These are phyloP conservation scores for Bovichtus diacanthus DNA, from an alignment of 2,797 vertebrate genomes.

Conservation along the genomic window DNA sequence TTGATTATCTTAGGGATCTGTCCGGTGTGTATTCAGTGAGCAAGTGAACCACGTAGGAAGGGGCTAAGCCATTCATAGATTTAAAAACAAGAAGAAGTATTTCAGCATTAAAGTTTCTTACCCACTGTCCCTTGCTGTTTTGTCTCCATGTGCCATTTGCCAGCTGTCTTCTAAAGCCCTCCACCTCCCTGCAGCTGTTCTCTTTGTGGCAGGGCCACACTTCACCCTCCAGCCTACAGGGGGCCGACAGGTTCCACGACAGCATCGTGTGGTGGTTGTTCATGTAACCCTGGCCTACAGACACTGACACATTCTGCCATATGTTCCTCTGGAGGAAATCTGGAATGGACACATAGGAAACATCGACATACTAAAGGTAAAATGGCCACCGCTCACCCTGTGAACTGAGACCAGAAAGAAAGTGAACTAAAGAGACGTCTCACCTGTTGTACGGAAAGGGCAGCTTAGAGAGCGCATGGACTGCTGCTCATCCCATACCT, in stretches of 20 bases:
- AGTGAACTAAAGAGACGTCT: neutral
- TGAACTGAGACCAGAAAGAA: neutral
- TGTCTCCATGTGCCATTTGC: constrained; percentile 64
- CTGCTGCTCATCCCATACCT: constrained; percentile 70
- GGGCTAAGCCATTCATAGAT: too few relatives aligned
- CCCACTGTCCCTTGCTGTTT: constrained; percentile 73
- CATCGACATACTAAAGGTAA: neutral
- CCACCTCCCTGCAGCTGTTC: constrained; percentile 61
- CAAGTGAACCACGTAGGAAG: too few relatives aligned
- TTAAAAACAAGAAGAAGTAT: too few relatives aligned
- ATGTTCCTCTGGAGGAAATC: constrained; percentile 60
- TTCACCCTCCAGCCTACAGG: constrained; percentile 84
- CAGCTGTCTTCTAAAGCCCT: constrained; percentile 53
- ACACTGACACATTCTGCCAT: constrained; percentile 73
- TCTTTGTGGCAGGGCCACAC: constrained; percentile 83
- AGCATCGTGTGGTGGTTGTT: constrained; percentile 48
- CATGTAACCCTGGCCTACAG: constrained; percentile 48
- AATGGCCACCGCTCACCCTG: neutral
- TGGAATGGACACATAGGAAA: constrained; percentile 36
- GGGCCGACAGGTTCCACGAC: constrained; percentile 83
- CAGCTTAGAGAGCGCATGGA: constrained; percentile 61
- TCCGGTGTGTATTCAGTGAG: too few relatives aligned
- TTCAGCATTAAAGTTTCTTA: constrained; percentile 46
- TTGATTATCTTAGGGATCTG: too few relatives aligned
- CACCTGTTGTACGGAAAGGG: constrained; percentile 77